phyloP scores from a whole-genome alignment of 2,113 vertebrate species.

The Himantopus leucocephalus region DNA sequence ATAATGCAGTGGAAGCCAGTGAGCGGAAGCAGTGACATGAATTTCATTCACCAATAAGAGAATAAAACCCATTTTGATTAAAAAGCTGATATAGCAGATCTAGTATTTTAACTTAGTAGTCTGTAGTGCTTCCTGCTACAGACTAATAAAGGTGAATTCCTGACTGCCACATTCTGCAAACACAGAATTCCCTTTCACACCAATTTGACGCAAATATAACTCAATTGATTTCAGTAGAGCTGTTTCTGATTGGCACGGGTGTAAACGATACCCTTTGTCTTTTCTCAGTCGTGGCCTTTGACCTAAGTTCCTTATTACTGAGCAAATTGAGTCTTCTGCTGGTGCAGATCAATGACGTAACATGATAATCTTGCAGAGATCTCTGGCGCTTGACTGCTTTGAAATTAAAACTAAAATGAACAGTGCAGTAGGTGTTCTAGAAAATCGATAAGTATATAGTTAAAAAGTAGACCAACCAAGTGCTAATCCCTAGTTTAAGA shows the following conservation, averaged over 20 bases:
- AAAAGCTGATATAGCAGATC: neutral
- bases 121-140: neutral
- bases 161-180: neutral
- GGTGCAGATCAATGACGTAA: neutral
- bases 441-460: neutral
- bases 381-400: neutral
- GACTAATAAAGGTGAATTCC: neutral
- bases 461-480: neutral
- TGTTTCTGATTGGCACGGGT: neutral
- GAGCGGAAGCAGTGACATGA: neutral
- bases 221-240: neutral
- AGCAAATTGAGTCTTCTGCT: slow-evolving; percentile 10
- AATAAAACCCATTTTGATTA: neutral
- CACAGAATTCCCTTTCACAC: neutral
- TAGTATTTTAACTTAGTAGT: neutral
- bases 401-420: slow-evolving; percentile 1
- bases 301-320: slow-evolving; percentile 15
- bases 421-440: neutral
- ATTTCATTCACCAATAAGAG: neutral
- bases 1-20: neutral
- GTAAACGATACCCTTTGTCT: neutral
- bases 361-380: neutral
- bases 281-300: neutral
- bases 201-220: neutral
- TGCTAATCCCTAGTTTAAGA: neutral